These are phyloP conservation scores for Scatophagus argus DNA, from an alignment of 2,113 vertebrate species.

Conservation along the genomic window DNA sequence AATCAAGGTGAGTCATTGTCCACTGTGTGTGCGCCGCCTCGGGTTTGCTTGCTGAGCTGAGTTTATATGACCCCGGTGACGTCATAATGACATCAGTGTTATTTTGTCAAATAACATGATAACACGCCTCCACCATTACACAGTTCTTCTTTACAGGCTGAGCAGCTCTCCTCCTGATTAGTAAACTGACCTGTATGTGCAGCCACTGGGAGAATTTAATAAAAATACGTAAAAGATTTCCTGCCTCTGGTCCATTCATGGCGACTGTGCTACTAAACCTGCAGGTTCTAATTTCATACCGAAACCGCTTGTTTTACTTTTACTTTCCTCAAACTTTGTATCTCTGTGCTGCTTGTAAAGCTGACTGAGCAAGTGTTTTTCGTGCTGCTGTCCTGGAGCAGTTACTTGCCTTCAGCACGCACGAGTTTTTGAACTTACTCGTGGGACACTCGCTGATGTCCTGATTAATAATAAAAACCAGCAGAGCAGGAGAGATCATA, in stretches of 20 bases:
- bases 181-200: too few relatives aligned
- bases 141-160: too few relatives aligned
- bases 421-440: slow-evolving; percentile 17
- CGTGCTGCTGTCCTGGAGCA: slow-evolving; percentile 22
- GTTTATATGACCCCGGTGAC: too few relatives aligned
- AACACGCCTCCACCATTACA: too few relatives aligned
- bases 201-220: too few relatives aligned
- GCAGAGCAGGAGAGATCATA: not conserved
- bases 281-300: not conserved
- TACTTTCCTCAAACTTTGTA: not conserved
- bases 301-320: not conserved
- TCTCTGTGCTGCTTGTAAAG: slow-evolving; percentile 6
- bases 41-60: too few relatives aligned
- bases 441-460: slow-evolving; percentile 1
- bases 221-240: not conserved
- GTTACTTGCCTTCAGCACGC: not conserved
- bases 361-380: not conserved
- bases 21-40: too few relatives aligned
- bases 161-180: too few relatives aligned
- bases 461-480: slow-evolving; percentile 39
- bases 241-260: not conserved
- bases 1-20: slow-evolving; percentile 86
- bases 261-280: not conserved
- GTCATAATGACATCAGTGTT: too few relatives aligned
- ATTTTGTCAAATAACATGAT: too few relatives aligned